Conservation (phyloP, 2,888 invertebrate species). For the Xiphydria camelus region DNA sequence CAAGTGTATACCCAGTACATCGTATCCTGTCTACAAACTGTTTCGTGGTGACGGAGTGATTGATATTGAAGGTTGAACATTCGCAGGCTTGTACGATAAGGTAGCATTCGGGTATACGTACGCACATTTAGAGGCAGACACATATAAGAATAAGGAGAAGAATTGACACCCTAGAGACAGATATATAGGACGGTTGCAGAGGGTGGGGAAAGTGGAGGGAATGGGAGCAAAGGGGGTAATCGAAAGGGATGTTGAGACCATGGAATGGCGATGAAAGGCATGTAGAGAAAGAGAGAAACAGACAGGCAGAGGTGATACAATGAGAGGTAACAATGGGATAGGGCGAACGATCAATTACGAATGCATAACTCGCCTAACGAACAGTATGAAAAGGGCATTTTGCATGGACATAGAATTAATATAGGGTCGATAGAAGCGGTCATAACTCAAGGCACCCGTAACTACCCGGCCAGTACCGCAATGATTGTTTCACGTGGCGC, state of each 20-base stretch:
- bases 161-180: too few species aligned
- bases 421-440: slow-evolving; percentile 5
- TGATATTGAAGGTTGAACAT: slow-evolving; percentile 31
- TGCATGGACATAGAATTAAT: slow-evolving; percentile 22
- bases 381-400: slow-evolving; percentile 21
- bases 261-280: too few species aligned
- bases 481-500: slow-evolving; percentile 11
- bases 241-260: too few species aligned
- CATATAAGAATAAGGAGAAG: too few species aligned
- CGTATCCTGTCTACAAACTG: neutral
- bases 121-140: too few species aligned
- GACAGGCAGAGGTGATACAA: too few species aligned
- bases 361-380: slow-evolving; percentile 27
- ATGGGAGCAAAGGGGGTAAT: too few species aligned
- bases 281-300: too few species aligned
- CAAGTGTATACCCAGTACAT: slow-evolving; percentile 4
- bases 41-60: slow-evolving; percentile 11
- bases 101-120: slow-evolving; percentile 14
- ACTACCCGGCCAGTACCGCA: slow-evolving; percentile 11
- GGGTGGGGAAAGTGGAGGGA: too few species aligned
- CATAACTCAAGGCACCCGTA: slow-evolving; percentile 27
- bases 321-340: too few species aligned
- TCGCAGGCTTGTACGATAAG: slow-evolving; percentile 36
- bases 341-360: slow-evolving; percentile 18
- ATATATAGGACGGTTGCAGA: too few species aligned